These are phyloP conservation scores for Lasioglossum pauxillum DNA, from an alignment of 2,888 invertebrate genomes.

Conservation along the genomic window DNA sequence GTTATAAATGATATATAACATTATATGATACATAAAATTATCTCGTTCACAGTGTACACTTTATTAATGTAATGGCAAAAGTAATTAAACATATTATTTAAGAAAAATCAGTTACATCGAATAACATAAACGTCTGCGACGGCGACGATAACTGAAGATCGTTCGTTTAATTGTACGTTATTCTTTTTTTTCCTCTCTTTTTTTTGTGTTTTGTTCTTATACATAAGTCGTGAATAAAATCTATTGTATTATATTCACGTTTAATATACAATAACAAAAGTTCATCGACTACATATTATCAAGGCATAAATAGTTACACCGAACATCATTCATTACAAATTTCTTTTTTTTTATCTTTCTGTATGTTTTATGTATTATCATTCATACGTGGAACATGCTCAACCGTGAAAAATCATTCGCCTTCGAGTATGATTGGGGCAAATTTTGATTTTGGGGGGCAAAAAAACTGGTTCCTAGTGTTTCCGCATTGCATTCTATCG, in stretches of 20 bases:
- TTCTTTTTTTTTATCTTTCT: constrained; percentile 15
- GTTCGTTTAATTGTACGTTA: constrained; percentile 9
- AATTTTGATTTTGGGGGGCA: constrained; percentile 53
- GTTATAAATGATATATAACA: constrained; percentile 53
- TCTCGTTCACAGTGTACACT: constrained; percentile 54
- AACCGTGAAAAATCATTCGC: constrained; percentile 47
- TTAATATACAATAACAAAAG: constrained; percentile 52
- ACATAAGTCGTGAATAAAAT: constrained; percentile 45
- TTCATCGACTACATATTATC: constrained; percentile 51
- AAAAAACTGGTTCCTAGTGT: constrained; percentile 68
- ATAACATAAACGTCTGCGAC: constrained; percentile 39
- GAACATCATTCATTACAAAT: constrained; percentile 54
- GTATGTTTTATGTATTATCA: constrained; percentile 44
- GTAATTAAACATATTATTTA: constrained; percentile 45
- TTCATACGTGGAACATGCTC: constrained; percentile 43
- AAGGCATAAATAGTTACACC: constrained; percentile 58
- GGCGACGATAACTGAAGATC: constrained; percentile 28
- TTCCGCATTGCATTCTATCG: constrained; percentile 64
- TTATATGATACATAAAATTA: constrained; percentile 40
- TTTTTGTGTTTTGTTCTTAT: constrained; percentile 11
- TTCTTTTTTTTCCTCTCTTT: background rate
- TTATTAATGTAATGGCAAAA: constrained; percentile 55
- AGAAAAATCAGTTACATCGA: constrained; percentile 42
- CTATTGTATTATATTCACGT: constrained; percentile 38
- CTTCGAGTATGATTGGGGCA: constrained; percentile 39